Base-by-base conservation (phyloP, 2,888 invertebrate species). In the Troides aeacus region DNA sequence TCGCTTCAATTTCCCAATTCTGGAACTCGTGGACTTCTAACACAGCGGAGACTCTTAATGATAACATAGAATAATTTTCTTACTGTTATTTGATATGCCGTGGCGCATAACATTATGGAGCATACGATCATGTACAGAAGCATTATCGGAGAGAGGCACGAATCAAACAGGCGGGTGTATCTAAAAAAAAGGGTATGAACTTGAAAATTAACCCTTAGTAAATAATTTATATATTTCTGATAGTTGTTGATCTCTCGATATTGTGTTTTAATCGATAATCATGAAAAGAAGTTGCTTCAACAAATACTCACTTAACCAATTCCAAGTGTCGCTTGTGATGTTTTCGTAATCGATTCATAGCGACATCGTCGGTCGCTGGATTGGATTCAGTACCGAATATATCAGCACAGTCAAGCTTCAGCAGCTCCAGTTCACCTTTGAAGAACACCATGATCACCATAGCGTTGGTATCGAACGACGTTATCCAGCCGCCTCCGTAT, bases 381-480 rank as follows among this genome's bases (percentile, higher is more conserved):
- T 39, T 10, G 8, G 72, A 64, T 63, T 78, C 76, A 1, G 71
- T 73, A 0, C 85, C 85, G 77, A 89, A 92, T 21, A 92, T 83
- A 63, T 81, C 69, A 1, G 75, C 68, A 21, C 85, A 82, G 74
- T 90, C 89, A 18, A 81, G 79, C 64, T 81, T 84, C 12, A 91
- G 68, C 46, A 90, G 69, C 68, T 89, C 84, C 56, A 92, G 66
- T 72, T 90, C 90, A 10, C 81, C 81, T 80, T 78, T 87, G 63
- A 92, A 88, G 73, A 90, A 92, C 0, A 90, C 87, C 92, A 92
- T 91, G 0, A 87, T 86, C 0, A 88, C 90, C 75, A 92, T 85
- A 0, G 90, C 84, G 46, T 85, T 89, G 0, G 88, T 84, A 70
- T 92, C 92, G 63, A 87, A 90, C 0, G 90, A 87, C 0, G 89